phyloP scores from a whole-genome alignment of 2,113 vertebrate species.

The Carettochelys insculpta region DNA sequence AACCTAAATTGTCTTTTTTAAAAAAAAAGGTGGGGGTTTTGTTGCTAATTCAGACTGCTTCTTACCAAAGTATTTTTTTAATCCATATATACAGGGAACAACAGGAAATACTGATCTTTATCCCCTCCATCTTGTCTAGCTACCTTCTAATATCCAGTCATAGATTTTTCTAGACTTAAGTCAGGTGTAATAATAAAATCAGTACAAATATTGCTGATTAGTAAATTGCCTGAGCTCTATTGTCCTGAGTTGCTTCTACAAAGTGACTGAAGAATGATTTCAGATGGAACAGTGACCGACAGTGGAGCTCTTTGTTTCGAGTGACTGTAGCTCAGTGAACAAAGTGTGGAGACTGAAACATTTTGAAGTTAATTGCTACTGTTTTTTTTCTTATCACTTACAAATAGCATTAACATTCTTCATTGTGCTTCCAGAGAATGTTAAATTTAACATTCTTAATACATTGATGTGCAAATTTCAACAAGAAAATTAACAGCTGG shows the following conservation, averaged over 20 bases:
- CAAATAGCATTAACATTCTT: background rate
- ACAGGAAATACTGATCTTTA: background rate
- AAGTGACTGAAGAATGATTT: constrained; percentile 41
- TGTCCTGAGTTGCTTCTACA: background rate
- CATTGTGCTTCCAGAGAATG: background rate
- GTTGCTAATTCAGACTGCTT: background rate
- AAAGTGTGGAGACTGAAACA: background rate
- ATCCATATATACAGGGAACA: background rate
- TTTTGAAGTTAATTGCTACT: constrained; percentile 19
- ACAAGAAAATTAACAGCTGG: background rate
- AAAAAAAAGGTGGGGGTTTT: background rate
- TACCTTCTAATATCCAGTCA: background rate
- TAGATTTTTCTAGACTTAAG: background rate
- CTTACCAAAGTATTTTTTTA: background rate
- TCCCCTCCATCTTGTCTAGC: background rate
- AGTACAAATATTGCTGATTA: constrained; percentile 3
- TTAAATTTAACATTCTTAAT: background rate
- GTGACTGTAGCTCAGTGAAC: background rate
- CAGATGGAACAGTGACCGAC: constrained; percentile 36
- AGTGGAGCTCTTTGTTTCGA: background rate
- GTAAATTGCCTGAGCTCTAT: background rate
- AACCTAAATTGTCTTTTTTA: background rate
- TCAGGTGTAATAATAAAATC: background rate
- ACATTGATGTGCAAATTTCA: background rate
- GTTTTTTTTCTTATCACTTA: background rate